Percentiles rank a stretch among this genome's conserved stretches.
These are phyloP conservation scores for Ceyx erithaca DNA, from an alignment of 2,797 vertebrate species.

Conservation along the genomic window DNA sequence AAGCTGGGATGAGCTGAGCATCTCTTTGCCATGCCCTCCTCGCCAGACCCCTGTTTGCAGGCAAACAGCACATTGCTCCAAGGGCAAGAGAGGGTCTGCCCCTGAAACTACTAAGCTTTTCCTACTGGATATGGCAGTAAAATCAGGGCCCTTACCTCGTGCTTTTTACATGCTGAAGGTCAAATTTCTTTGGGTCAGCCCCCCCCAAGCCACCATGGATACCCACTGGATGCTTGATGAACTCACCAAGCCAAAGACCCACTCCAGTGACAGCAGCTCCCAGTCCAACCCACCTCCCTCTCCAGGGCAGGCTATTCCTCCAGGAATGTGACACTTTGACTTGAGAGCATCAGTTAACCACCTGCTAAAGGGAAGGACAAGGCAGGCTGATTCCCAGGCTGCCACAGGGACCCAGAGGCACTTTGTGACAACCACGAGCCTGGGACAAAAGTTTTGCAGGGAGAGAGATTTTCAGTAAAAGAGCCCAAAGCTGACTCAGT, in stretches of 20 bases:
- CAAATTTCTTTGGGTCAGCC: background rate
- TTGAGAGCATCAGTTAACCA: background rate
- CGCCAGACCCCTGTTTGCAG: background rate
- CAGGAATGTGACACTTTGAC: background rate
- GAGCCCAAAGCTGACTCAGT: background rate
- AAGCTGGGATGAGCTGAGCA: background rate
- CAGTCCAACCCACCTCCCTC: background rate
- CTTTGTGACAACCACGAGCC: background rate
- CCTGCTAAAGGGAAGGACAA: background rate
- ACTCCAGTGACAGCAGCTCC: background rate
- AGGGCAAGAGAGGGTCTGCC: background rate
- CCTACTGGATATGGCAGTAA: background rate
- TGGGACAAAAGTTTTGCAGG: background rate
- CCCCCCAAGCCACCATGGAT: background rate
- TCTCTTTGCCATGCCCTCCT: background rate
- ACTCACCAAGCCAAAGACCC: background rate
- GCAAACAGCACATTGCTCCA: rapidly evolving
- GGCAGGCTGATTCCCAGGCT: background rate
- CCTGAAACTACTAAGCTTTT: background rate
- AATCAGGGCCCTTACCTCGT: background rate
- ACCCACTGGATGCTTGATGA: background rate
- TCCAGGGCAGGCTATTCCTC: background rate
- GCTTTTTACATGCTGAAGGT: background rate
- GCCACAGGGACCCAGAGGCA: rapidly evolving
- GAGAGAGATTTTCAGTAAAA: background rate